These are phyloP conservation scores for Eristalis arbustorum DNA, from an alignment of 2,888 invertebrate species.

Conservation along the genomic window DNA sequence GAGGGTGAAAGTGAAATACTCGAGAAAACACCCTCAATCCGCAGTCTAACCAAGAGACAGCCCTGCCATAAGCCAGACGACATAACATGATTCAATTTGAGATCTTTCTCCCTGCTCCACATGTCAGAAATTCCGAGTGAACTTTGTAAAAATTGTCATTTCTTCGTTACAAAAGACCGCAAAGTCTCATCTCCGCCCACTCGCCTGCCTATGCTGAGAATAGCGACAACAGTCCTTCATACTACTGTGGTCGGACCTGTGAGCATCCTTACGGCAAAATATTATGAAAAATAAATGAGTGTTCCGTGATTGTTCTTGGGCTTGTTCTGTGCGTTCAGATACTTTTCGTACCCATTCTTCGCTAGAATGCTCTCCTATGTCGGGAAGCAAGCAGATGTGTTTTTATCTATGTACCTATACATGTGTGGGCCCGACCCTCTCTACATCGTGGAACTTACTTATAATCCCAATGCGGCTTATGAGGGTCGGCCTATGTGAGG, in stretches of 20 bases:
- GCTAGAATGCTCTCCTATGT: neutral
- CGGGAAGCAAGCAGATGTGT: neutral
- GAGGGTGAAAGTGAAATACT: too few relatives aligned
- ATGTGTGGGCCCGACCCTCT: neutral
- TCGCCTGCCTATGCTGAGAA: neutral
- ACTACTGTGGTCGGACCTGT: conserved; percentile 29
- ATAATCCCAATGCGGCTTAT: neutral
- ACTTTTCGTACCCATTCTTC: neutral
- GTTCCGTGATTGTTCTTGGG: conserved; percentile 35
- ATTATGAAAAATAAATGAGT: conserved; percentile 45
- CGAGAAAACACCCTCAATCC: too few relatives aligned
- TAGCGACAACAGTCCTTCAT: conserved; percentile 7
- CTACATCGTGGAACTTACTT: neutral
- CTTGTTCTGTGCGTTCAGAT: neutral
- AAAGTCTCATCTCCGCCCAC: conserved; percentile 1
- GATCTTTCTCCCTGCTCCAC: neutral
- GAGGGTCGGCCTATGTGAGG: neutral
- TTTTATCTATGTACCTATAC: neutral
- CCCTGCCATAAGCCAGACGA: neutral
- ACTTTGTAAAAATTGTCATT: conserved; percentile 32
- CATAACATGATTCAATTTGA: neutral
- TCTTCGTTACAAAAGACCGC: conserved; percentile 8
- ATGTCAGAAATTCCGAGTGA: neutral
- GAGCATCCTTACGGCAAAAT: conserved; percentile 38
- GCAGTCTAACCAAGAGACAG: neutral